phyloP scores from a whole-genome alignment of 2,888 invertebrate genomes.

The Synergus laeviventris region DNA sequence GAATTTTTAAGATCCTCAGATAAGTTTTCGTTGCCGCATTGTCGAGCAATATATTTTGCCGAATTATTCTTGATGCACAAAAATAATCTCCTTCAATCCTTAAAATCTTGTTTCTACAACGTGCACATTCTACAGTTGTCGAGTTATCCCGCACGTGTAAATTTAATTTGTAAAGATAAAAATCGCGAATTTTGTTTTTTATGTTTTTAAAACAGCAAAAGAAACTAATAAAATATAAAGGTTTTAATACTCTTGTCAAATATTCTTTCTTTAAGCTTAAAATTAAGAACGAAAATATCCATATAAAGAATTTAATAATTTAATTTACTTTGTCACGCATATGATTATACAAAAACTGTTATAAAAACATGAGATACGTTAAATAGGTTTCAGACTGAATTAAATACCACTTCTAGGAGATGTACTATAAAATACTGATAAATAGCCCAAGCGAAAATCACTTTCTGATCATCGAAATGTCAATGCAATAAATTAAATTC shows the following conservation, averaged over 20 bases:
- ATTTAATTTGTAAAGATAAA: slow-evolving; percentile 34
- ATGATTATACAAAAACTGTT: not conserved
- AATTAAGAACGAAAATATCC: not conserved
- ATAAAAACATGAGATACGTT: not conserved
- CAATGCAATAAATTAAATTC: slow-evolving; percentile 19
- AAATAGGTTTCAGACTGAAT: slow-evolving; percentile 19
- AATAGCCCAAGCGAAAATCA: not conserved
- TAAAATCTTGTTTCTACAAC: slow-evolving; percentile 14
- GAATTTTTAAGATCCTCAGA: slow-evolving; percentile 23
- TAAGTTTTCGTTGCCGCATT: slow-evolving; percentile 31
- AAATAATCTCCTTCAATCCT: slow-evolving; percentile 13
- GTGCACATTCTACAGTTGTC: not conserved
- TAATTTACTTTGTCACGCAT: not conserved
- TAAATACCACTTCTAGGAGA: not conserved
- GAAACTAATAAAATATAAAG: not conserved
- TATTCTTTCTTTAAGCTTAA: not conserved
- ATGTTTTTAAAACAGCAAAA: not conserved
- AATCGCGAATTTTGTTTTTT: not conserved
- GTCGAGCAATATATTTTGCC: slow-evolving; percentile 32
- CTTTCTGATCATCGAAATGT: slow-evolving; percentile 13
- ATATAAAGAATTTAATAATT: not conserved
- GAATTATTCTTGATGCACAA: slow-evolving; percentile 38
- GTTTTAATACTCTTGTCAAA: not conserved
- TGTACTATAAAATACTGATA: not conserved
- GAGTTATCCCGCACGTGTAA: slow-evolving; percentile 2